phyloP scores from a whole-genome alignment of 2,888 invertebrate species.

The Oxyteleia sp. region DNA sequence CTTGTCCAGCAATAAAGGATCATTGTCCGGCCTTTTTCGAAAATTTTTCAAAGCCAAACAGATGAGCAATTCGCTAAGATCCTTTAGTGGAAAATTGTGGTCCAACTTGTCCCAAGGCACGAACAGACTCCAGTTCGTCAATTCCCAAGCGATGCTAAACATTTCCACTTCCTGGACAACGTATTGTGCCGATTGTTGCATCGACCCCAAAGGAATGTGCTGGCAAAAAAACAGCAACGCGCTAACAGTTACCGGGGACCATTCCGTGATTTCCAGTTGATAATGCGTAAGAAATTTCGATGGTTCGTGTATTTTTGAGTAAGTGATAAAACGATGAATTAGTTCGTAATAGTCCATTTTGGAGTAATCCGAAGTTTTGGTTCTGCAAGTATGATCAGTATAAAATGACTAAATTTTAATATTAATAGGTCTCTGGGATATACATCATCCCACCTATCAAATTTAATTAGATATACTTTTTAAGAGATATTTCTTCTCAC shows the following conservation, averaged over 20 bases:
- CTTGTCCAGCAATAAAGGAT: slow-evolving; percentile 18
- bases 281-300: slow-evolving; percentile 86
- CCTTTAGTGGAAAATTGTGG: slow-evolving; percentile 74
- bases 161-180: slow-evolving; percentile 51
- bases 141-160: slow-evolving; percentile 77
- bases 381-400: no score
- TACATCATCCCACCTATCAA: no score
- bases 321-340: slow-evolving; percentile 86
- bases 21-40: slow-evolving; percentile 52
- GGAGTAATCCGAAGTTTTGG: slow-evolving; percentile 24
- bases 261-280: slow-evolving; percentile 85
- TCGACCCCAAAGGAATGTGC: slow-evolving; percentile 80
- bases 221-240: slow-evolving; percentile 86
- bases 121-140: slow-evolving; percentile 82
- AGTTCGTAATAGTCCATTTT: slow-evolving; percentile 83
- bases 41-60: slow-evolving; percentile 78
- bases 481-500: no score
- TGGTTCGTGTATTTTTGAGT: slow-evolving; percentile 83
- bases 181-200: slow-evolving; percentile 49
- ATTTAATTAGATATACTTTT: no score
- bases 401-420: no score
- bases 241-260: slow-evolving; percentile 85
- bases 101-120: slow-evolving; percentile 76
- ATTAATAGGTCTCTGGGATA: no score
- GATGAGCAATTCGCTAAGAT: slow-evolving; percentile 80